phyloP scores from a whole-genome alignment of 2,888 invertebrate species.

The Adineta ricciae region DNA sequence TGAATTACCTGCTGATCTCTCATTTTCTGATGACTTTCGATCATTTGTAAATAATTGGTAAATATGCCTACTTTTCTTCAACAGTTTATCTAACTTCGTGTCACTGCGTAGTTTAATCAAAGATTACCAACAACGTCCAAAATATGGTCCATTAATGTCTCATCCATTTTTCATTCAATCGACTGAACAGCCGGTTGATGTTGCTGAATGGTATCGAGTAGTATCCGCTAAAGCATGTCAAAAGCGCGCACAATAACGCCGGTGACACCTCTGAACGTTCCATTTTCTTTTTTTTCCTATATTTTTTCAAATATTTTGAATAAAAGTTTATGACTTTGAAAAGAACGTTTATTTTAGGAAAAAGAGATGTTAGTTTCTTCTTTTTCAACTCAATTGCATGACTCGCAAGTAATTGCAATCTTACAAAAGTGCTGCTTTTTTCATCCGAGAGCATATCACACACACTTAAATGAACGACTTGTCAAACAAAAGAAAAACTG shows the following conservation, averaged over 20 bases:
- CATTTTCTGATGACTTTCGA: slow-evolving; percentile 74
- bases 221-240: background rate
- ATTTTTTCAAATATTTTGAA: no score
- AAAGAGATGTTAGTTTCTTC: no score
- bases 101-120: slow-evolving; percentile 64
- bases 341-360: no score
- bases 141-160: slow-evolving; percentile 77
- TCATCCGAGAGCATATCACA: background rate
- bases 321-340: no score
- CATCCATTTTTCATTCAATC: slow-evolving; percentile 76
- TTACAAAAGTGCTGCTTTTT: background rate
- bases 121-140: slow-evolving; percentile 81
- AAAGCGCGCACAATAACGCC: background rate
- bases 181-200: slow-evolving; percentile 58
- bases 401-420: background rate
- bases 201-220: slow-evolving; percentile 62
- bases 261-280: background rate
- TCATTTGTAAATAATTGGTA: slow-evolving; percentile 82
- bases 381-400: background rate
- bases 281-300: background rate
- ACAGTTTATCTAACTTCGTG: background rate
- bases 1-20: slow-evolving; percentile 61
- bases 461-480: no score
- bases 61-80: background rate
- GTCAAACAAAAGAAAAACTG: background rate